A percentile compares a stretch with the other conserved stretches of the same genome.
phyloP scores from a whole-genome alignment of 1,140 invertebrate species.

The Scylla paramamosain region DNA sequence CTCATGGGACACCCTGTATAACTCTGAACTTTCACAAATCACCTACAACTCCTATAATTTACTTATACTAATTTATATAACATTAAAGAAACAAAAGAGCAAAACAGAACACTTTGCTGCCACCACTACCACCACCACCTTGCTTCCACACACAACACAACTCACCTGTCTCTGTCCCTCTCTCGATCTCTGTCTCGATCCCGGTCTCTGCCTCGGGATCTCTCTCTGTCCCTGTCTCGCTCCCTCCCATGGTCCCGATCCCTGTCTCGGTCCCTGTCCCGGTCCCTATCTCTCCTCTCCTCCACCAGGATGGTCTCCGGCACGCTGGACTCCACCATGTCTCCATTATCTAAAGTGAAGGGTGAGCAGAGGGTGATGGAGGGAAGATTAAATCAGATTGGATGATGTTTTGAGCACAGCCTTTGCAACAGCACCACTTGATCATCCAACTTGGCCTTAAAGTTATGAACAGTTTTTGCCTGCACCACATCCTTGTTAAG shows the following conservation, averaged over 20 bases:
- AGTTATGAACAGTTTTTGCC: too few species aligned
- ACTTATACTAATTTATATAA: too few species aligned
- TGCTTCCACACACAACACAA: neutral
- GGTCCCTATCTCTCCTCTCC: constrained; percentile 71
- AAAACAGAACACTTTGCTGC: too few species aligned
- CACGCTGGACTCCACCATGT: constrained; percentile 44
- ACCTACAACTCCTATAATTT: too few species aligned
- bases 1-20: too few species aligned
- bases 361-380: neutral
- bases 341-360: constrained; percentile 55
- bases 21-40: too few species aligned
- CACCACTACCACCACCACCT: too few species aligned
- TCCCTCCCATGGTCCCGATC: constrained; percentile 80
- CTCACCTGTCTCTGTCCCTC: constrained; percentile 58
- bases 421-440: too few species aligned
- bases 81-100: too few species aligned
- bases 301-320: constrained; percentile 48
- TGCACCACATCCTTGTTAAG: too few species aligned
- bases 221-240: constrained; percentile 76
- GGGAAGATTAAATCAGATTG: neutral
- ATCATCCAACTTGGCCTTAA: too few species aligned
- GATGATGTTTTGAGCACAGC: too few species aligned
- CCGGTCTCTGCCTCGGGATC: constrained; percentile 75
- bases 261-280: constrained; percentile 77
- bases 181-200: constrained; percentile 54